Conservation (phyloP, 2,113 vertebrate species). For the Myrmophylax atrothorax region DNA sequence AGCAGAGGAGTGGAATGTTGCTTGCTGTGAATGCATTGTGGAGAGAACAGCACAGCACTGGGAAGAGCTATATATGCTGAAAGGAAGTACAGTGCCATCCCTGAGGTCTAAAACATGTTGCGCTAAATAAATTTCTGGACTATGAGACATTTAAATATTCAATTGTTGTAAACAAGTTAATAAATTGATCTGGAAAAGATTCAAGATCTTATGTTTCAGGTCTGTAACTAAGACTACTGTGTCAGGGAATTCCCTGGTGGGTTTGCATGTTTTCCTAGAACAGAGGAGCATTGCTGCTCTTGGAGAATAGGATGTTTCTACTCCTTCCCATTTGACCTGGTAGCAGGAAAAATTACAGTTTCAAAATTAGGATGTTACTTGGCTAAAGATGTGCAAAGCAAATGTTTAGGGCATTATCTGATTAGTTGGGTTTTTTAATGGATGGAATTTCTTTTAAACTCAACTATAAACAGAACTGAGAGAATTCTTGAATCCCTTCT, state of each 20-base stretch:
- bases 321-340: neutral
- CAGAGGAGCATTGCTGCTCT: neutral
- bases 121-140: neutral
- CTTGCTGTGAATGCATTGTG: neutral
- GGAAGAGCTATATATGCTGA: neutral
- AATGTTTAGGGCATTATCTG: neutral
- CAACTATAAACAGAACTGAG: neutral
- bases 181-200: neutral
- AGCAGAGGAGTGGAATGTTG: neutral
- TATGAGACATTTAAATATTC: neutral
- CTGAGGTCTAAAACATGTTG: neutral
- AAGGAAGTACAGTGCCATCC: neutral
- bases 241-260: neutral
- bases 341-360: neutral
- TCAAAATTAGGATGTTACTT: neutral
- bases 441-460: neutral
- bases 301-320: neutral
- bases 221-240: neutral
- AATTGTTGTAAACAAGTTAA: neutral
- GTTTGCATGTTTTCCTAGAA: neutral
- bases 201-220: neutral
- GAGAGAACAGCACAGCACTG: neutral
- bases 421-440: neutral
- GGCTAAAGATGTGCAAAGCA: neutral
- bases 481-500: neutral